Percentiles rank a stretch among this genome's conserved stretches.
These are phyloP conservation scores for Lipotes vexillifer DNA, from an alignment of 2,113 vertebrate species.

Conservation along the genomic window DNA sequence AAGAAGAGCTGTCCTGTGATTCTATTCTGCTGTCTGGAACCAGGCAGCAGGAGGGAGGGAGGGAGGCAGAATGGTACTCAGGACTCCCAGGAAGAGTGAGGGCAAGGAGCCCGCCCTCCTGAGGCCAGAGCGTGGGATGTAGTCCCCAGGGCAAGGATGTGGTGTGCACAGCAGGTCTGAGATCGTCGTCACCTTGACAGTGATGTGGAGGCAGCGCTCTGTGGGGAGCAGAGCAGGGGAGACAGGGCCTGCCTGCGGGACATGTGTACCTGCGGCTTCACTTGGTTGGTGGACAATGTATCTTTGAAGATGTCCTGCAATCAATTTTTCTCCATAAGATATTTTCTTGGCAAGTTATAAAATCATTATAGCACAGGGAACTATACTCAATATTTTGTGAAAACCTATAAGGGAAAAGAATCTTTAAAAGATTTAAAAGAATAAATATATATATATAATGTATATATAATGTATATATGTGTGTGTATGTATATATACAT, in stretches of 20 bases:
- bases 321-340: rapidly evolving
- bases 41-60: background rate
- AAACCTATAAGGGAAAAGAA: background rate
- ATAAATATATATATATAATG: background rate
- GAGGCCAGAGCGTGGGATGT: background rate
- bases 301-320: background rate
- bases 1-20: background rate
- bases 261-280: background rate
- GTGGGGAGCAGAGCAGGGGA: background rate
- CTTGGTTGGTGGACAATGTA: background rate
- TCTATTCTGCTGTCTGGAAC: background rate
- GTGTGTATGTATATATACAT: no score
- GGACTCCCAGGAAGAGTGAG: background rate
- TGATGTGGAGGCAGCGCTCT: background rate
- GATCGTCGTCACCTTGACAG: background rate
- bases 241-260: background rate
- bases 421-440: background rate
- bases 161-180: background rate
- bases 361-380: background rate
- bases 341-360: background rate
- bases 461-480: background rate
- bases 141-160: background rate
- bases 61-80: background rate
- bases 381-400: background rate
- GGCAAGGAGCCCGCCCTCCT: background rate